Conservation (phyloP, 2,113 vertebrate genomes). For the Coregonus clupeaformis region DNA sequence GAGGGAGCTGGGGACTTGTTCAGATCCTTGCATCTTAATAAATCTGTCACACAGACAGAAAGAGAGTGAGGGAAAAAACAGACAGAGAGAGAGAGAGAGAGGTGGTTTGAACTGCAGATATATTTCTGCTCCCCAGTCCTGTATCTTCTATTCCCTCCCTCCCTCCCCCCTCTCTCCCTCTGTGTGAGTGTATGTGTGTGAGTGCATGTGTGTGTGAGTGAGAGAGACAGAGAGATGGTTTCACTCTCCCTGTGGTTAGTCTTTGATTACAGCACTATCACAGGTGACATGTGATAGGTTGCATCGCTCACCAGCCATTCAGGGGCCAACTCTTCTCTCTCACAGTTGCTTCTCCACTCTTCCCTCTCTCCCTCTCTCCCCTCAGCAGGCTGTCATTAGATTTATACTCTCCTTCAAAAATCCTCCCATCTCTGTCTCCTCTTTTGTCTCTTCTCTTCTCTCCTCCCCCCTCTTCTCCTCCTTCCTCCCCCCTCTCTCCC, state of each 20-base stretch:
- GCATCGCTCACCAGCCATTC: background rate
- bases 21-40: constrained; percentile 62
- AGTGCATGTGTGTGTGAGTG: constrained; percentile 15
- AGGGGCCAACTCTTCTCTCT: background rate
- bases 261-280: constrained; percentile 37
- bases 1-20: constrained; percentile 54
- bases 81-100: background rate
- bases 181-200: background rate
- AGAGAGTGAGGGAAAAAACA: constrained; percentile 28
- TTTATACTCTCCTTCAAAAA: constrained; percentile 23
- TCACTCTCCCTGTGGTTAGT: constrained; percentile 17
- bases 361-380: background rate
- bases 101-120: constrained; percentile 51
- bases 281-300: constrained; percentile 21
- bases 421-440: background rate
- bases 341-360: background rate
- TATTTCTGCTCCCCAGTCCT: constrained; percentile 16
- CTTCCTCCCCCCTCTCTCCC: background rate
- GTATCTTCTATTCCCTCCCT: background rate
- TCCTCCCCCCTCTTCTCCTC: background rate
- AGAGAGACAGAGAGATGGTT: constrained; percentile 12
- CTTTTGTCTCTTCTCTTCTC: background rate
- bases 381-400: constrained; percentile 24
- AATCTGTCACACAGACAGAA: constrained; percentile 67
- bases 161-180: background rate